Percentiles rank a stretch among this genome's conserved stretches.
These are phyloP conservation scores for Trichechus manatus DNA, from an alignment of 2,113 vertebrate genomes.

Conservation along the genomic window DNA sequence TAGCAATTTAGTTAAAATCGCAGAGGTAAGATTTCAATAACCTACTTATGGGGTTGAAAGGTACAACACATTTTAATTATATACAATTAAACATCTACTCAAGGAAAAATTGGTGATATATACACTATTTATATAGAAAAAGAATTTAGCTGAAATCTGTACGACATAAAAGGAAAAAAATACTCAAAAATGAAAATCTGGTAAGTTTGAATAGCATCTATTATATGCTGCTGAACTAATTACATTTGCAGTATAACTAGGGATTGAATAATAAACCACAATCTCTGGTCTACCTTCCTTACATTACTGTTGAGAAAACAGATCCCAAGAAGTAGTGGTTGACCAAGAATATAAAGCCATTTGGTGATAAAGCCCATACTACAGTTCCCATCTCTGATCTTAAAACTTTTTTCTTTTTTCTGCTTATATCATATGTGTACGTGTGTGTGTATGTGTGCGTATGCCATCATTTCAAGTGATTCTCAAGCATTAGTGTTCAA, in stretches of 20 bases:
- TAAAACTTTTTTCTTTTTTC: background rate
- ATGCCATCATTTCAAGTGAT: background rate
- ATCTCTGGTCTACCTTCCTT: background rate
- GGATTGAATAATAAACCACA: background rate
- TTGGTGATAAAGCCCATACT: background rate
- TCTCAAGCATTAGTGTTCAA: background rate
- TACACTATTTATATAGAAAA: background rate
- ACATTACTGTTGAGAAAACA: background rate
- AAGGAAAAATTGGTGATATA: background rate
- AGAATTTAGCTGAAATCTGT: background rate
- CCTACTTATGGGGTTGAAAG: background rate
- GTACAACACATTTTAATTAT: background rate
- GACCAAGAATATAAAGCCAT: background rate
- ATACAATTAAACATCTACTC: background rate
- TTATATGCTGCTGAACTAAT: background rate
- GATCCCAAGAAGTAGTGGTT: background rate
- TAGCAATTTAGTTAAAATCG: background rate
- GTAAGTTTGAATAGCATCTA: background rate
- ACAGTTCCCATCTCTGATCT: background rate
- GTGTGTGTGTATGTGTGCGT: too few relatives aligned
- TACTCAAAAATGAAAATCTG: background rate
- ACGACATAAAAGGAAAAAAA: background rate
- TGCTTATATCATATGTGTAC: background rate
- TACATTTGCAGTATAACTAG: background rate
- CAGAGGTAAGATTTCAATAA: background rate